These are phyloP conservation scores for Ashinkailepas kermadecensis DNA, from an alignment of 2,888 invertebrate species.

Conservation along the genomic window DNA sequence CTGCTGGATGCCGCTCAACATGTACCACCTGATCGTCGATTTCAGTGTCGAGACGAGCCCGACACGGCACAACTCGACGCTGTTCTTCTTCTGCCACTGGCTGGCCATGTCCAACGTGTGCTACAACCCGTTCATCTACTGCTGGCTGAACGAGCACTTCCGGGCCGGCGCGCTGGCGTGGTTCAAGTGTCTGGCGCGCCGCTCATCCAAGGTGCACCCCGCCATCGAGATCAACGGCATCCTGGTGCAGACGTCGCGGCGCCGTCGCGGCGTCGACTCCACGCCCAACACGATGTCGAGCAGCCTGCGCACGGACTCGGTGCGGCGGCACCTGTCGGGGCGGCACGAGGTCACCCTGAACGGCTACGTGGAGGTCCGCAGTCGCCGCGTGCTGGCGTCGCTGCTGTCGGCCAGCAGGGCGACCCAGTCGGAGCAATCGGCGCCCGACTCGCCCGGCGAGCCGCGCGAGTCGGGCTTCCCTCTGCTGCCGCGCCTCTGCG, in stretches of 20 bases:
- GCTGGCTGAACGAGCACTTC: conserved; percentile 46
- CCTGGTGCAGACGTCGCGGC: conserved; percentile 24
- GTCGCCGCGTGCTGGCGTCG: not conserved
- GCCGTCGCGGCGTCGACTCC: not conserved
- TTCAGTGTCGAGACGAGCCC: conserved; percentile 38
- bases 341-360: conserved; percentile 11
- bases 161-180: conserved; percentile 40
- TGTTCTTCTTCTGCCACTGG: conserved; percentile 44
- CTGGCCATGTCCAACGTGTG: conserved; percentile 46
- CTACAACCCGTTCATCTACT: conserved; percentile 47
- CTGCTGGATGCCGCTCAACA: conserved; percentile 47
- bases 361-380: conserved; percentile 20
- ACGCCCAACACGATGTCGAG: conserved; percentile 10
- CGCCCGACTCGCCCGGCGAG: not conserved
- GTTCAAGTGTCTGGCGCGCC: conserved; percentile 38
- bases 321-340: not conserved
- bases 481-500: conserved; percentile 20
- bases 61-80: conserved; percentile 41
- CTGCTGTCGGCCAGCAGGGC: not conserved
- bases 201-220: conserved; percentile 35
- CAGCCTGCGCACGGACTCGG: conserved; percentile 8
- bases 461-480: conserved; percentile 14
- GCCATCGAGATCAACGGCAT: conserved; percentile 36
- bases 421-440: not conserved
- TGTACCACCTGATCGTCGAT: conserved; percentile 44